Conservation (phyloP, 2,113 vertebrate species). For the Archilochus colubris region DNA sequence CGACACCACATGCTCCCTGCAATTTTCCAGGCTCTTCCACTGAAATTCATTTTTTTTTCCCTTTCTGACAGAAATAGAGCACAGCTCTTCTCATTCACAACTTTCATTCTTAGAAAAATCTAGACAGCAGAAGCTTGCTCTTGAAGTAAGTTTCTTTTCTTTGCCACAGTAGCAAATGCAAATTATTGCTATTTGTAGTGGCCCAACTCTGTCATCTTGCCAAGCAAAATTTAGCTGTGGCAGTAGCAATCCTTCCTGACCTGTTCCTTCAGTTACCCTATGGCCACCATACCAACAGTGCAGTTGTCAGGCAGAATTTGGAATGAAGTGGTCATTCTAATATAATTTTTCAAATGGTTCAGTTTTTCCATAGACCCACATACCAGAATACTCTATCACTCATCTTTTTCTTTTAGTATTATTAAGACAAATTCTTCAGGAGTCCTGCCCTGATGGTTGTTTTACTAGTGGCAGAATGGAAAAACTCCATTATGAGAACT, state of each 20-base stretch:
- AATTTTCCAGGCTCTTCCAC: background rate
- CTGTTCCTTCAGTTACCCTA: background rate
- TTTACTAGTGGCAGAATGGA: background rate
- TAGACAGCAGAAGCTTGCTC: background rate
- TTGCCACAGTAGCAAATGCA: background rate
- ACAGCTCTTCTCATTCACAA: background rate
- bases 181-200: background rate
- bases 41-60: rapidly evolving
- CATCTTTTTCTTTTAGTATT: background rate
- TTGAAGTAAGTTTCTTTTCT: background rate
- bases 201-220: background rate
- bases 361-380: background rate
- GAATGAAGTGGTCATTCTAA: background rate
- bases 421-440: background rate
- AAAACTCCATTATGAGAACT: background rate
- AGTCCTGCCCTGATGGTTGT: background rate
- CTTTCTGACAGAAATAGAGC: background rate
- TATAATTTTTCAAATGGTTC: background rate
- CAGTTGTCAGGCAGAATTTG: background rate
- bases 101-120: background rate
- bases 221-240: background rate
- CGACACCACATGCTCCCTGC: background rate
- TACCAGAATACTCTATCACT: background rate
- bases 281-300: background rate
- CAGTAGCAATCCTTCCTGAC: background rate